Conservation (phyloP, 2,888 invertebrate species). For the Carcina quercana region DNA sequence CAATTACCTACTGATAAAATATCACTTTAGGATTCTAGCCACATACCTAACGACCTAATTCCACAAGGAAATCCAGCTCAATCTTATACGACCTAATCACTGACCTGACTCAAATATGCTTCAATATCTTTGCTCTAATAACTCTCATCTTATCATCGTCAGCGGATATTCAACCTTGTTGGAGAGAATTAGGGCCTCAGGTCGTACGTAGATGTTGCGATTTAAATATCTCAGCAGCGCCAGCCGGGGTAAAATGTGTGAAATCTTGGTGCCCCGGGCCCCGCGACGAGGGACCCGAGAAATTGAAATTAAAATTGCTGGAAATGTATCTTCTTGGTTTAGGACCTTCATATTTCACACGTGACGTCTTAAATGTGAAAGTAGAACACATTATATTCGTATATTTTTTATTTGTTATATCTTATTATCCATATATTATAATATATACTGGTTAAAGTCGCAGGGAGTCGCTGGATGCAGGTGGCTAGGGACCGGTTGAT, state of each 20-base stretch:
- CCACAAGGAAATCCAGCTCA: neutral
- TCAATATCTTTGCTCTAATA: conserved; percentile 2
- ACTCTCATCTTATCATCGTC: neutral
- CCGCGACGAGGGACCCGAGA: no score
- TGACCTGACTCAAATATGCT: conserved; percentile 1
- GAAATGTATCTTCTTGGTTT: no score
- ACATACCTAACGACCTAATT: neutral
- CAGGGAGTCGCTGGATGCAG: no score
- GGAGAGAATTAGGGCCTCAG: neutral
- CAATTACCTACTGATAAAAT: neutral
- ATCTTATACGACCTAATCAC: neutral
- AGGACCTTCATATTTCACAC: no score
- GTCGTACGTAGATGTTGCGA: neutral
- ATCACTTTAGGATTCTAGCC: neutral
- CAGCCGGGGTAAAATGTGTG: neutral
- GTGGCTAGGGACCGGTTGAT: no score
- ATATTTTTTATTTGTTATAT: no score
- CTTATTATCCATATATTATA: no score
- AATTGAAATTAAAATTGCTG: no score
- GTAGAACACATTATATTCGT: no score
- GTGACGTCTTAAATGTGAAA: no score
- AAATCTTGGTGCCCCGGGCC: conserved; percentile 1
- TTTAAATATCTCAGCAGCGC: conserved; percentile 5
- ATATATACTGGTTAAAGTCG: no score
- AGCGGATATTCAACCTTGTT: neutral